Base-by-base conservation (phyloP, 2,888 invertebrate genomes). In the Eupithecia centaureata region DNA sequence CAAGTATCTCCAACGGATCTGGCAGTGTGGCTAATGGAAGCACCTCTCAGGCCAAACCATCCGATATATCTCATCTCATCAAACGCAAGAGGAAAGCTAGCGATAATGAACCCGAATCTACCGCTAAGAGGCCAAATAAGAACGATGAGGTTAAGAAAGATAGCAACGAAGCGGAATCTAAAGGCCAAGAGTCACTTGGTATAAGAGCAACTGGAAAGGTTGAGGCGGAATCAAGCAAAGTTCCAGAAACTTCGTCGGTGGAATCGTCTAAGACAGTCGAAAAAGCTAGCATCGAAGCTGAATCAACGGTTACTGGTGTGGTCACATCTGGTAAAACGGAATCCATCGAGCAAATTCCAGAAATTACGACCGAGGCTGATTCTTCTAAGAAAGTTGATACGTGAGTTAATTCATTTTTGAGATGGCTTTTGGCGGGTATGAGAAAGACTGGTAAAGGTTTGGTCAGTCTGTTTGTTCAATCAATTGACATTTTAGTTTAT, bases 21-120 rank as follows among this genome's bases (percentile, higher is more conserved):
- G 78, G 84, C 33, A 80, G 83, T 47, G 76, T 70, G 96, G 73
- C 86, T 2, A 90, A 87, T 72, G 90, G 89, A 13, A 82, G 82
- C 13, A 83, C 76, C 33, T 77, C 86, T 5, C 85, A 90, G 22
- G 85, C 94, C 25, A 95, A 95, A 79, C 95, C 95, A 30, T 96
- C 95, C 0, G 95, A 97, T 82, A 97, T 98, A 73, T 96, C 97
- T 0, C 97, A 98, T 87, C 94, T 98, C 67, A 96, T 98, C 72
- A 96, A 95, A 78, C 92, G 96, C 73, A 97, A 97, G 87, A 93
- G 96, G 76, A 97, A 96, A 87, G 90, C 95, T 0, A 95, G 95
- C 42, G 95, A 95, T 5, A 84, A 94, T 0, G 95, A 95, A 18
- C 87, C 90, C 0, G 94, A 94, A 27, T 86, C 91, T 0, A 90